Conservation (phyloP, 2,113 vertebrate species). For the Cyprinodon brontotheroides region DNA sequence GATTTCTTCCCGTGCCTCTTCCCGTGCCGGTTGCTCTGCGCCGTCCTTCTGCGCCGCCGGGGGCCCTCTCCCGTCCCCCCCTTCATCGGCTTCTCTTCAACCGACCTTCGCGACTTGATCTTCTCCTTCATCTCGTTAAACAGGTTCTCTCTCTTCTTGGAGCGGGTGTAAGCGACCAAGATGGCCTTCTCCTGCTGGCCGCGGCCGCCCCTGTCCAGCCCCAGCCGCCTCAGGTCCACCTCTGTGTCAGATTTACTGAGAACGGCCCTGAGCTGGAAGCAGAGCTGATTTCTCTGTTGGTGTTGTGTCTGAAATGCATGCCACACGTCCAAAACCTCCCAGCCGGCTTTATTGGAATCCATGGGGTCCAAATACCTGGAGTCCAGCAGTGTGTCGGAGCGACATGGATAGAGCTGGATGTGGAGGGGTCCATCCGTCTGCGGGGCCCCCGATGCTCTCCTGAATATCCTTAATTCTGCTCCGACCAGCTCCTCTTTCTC, state of each 20-base stretch:
- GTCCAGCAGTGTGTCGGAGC: slow-evolving; percentile 82
- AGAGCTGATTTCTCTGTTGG: slow-evolving; percentile 77
- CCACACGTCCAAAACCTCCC: slow-evolving; percentile 93
- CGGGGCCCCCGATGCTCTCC: slow-evolving; percentile 78
- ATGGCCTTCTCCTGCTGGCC: slow-evolving; percentile 88
- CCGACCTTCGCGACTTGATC: slow-evolving; percentile 78
- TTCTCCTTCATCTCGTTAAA: slow-evolving; percentile 90
- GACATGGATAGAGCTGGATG: slow-evolving; percentile 86
- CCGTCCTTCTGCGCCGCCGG: slow-evolving; percentile 84
- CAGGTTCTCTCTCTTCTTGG: slow-evolving; percentile 85
- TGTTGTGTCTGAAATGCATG: slow-evolving; percentile 79
- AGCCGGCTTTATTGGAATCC: slow-evolving; percentile 76
- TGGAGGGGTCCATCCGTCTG: slow-evolving; percentile 76
- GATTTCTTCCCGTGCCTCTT: slow-evolving; percentile 94
- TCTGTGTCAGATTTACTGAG: slow-evolving; percentile 75
- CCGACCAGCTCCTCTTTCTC: slow-evolving; percentile 96
- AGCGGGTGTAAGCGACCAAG: slow-evolving; percentile 88
- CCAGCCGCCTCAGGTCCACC: slow-evolving; percentile 85
- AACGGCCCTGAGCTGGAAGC: slow-evolving; percentile 87
- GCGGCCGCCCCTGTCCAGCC: slow-evolving; percentile 82
- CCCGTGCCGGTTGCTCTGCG: slow-evolving; percentile 87
- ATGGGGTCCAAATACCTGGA: slow-evolving; percentile 83
- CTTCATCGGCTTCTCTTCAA: slow-evolving; percentile 38
- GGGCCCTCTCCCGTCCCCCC: slow-evolving; percentile 69
- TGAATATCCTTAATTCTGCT: slow-evolving; percentile 93